Conservation (phyloP, 2,113 vertebrate species). For the Glaucomys volans region DNA sequence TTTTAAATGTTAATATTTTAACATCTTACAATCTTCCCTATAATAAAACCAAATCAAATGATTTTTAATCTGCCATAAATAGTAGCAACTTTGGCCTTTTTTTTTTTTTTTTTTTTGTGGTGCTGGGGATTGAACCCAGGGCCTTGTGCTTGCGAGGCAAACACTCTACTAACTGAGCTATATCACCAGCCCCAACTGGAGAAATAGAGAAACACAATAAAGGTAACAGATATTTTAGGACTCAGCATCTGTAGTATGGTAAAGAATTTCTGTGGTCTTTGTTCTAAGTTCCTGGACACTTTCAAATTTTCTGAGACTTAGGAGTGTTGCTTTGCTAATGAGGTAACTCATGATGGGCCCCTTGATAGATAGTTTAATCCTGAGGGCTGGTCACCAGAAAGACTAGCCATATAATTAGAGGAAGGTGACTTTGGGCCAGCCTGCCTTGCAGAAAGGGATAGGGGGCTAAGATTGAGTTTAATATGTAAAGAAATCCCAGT, state of each 20-base stretch:
- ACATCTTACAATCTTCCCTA: not conserved
- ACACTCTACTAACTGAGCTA: too few species aligned
- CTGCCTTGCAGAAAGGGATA: not conserved
- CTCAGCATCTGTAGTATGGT: not conserved
- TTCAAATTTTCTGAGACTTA: not conserved
- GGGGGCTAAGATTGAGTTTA: not conserved
- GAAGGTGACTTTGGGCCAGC: not conserved
- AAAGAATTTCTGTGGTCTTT: conserved; percentile 5
- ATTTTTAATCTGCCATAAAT: conserved; percentile 46
- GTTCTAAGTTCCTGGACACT: not conserved
- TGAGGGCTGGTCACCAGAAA: not conserved
- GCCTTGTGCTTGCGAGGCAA: too few species aligned
- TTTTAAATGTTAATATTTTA: not conserved
- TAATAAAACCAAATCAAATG: not conserved
- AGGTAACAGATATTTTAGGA: not conserved
- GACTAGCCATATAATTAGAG: not conserved
- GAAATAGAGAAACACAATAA: too few species aligned
- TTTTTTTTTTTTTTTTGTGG: too few species aligned
- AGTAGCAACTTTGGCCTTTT: not conserved
- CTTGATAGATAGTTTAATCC: not conserved
- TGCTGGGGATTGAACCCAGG: too few species aligned
- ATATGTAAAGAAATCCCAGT: not conserved
- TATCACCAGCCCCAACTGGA: too few species aligned
- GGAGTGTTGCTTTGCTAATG: not conserved
- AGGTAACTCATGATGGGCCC: not conserved